Evolutionary conservation across 2,888 invertebrate species (phyloP).

Genomic region (Dendrolimus houi): DNA sequence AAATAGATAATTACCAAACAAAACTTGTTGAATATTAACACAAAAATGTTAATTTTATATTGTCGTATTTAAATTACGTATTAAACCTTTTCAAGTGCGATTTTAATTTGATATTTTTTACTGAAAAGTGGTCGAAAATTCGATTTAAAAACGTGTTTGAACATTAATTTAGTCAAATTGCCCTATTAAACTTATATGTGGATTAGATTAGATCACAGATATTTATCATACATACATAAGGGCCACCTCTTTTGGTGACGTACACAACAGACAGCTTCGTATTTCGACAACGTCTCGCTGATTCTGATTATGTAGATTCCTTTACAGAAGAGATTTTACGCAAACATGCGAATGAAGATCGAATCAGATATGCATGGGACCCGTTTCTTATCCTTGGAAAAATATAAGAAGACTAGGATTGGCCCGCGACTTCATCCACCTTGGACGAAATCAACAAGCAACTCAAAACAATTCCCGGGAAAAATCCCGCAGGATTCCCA

Average conservation of each 20-base stretch:
- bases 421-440: too few species aligned
- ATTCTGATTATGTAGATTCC: slow-evolving; percentile 66
- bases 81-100: too few species aligned
- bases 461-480: too few species aligned
- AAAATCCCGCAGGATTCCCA: too few species aligned
- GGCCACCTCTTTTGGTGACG: neutral
- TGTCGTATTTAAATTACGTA: too few species aligned
- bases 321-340: slow-evolving; percentile 56
- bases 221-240: neutral
- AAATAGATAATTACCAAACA: too few species aligned
- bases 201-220: neutral
- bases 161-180: neutral
- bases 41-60: too few species aligned
- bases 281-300: slow-evolving; percentile 55
- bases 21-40: too few species aligned
- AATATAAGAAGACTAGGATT: slow-evolving; percentile 34
- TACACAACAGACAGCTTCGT: slow-evolving; percentile 31
- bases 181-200: neutral
- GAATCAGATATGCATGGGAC: slow-evolving; percentile 67
- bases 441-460: too few species aligned
- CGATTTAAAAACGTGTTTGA: neutral
- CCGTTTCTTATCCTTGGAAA: slow-evolving; percentile 53
- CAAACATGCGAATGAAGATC: slow-evolving; percentile 63
- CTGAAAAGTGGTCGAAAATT: neutral
- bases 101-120: too few species aligned